A percentile compares a stretch with the other conserved stretches of the same genome.
Conservation (phyloP, 2,888 invertebrate genomes). For the Atethmia centrago region DNA sequence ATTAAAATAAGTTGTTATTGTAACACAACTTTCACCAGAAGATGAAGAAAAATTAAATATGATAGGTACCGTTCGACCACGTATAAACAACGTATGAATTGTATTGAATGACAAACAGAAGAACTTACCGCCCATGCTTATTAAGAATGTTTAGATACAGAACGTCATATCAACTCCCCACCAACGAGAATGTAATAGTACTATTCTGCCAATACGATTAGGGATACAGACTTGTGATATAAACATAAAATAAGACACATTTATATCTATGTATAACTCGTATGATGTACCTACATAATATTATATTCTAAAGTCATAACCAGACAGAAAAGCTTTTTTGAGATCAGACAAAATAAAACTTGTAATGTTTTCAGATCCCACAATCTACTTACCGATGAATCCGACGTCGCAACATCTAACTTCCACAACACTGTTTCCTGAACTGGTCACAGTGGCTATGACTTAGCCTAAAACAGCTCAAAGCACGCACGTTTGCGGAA, state of each 20-base stretch:
- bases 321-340: neutral
- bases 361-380: conserved; percentile 7
- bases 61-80: neutral
- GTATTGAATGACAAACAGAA: too few relatives aligned
- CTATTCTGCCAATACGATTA: neutral
- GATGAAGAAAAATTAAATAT: neutral
- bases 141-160: neutral
- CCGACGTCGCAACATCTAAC: neutral
- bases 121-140: too few relatives aligned
- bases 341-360: neutral
- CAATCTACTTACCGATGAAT: neutral
- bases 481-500: neutral
- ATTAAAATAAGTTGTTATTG: neutral
- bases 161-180: neutral
- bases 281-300: too few relatives aligned
- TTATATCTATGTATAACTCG: neutral
- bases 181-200: neutral
- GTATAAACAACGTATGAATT: neutral
- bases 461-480: neutral
- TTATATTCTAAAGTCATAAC: neutral
- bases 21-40: too few relatives aligned
- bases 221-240: neutral
- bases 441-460: neutral
- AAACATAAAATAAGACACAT: neutral
- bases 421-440: too few relatives aligned